These are phyloP conservation scores for Pseudeuparius sepicola DNA, from an alignment of 2,888 invertebrate genomes.

Conservation along the genomic window DNA sequence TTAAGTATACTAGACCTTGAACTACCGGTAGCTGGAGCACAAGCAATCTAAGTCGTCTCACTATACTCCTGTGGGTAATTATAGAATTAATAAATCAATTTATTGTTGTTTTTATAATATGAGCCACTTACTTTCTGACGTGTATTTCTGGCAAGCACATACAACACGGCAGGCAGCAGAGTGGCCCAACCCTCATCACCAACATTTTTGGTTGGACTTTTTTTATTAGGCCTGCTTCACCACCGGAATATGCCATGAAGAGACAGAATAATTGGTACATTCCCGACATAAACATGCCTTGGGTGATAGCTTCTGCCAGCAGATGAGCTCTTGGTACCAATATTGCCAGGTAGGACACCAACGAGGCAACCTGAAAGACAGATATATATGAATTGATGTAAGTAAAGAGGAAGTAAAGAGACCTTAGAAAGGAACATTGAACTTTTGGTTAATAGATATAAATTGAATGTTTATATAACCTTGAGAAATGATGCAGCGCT, in stretches of 20 bases:
- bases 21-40: slow-evolving; percentile 61
- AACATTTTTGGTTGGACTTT: slow-evolving; percentile 47
- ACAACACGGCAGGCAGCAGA: slow-evolving; percentile 67
- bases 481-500: too few relatives aligned
- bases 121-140: slow-evolving; percentile 48
- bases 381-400: too few relatives aligned
- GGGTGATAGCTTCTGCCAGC: slow-evolving; percentile 57
- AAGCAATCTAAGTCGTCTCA: slow-evolving; percentile 46
- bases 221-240: slow-evolving; percentile 48
- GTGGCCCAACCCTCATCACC: slow-evolving; percentile 54
- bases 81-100: too few relatives aligned
- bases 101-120: too few relatives aligned
- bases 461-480: too few relatives aligned
- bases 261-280: slow-evolving; percentile 61
- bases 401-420: too few relatives aligned
- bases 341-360: slow-evolving; percentile 47
- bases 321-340: slow-evolving; percentile 55
- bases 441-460: too few relatives aligned
- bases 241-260: slow-evolving; percentile 55
- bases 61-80: slow-evolving; percentile 46
- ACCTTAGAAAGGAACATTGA: too few relatives aligned
- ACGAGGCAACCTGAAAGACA: slow-evolving; percentile 49
- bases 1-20: slow-evolving; percentile 52
- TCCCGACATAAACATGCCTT: slow-evolving; percentile 57
- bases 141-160: slow-evolving; percentile 46